These are phyloP conservation scores for Schizopygopsis malacanthus DNA, from an alignment of 2,797 vertebrate species.

Conservation along the genomic window DNA sequence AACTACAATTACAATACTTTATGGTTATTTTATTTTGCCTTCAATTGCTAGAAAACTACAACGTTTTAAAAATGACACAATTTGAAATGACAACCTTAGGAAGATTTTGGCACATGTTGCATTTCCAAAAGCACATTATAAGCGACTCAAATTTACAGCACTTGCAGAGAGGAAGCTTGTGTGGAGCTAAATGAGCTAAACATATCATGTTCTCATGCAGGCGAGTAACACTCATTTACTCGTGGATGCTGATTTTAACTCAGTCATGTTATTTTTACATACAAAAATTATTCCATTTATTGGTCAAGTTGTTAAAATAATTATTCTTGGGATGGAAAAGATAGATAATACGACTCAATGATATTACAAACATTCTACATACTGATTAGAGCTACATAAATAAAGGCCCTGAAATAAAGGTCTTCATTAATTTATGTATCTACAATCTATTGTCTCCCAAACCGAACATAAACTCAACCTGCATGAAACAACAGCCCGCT, in stretches of 20 bases:
- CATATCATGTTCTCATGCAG: too few relatives aligned
- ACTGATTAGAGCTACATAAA: neutral
- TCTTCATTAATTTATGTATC: neutral
- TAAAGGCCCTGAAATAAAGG: neutral
- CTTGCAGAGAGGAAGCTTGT: too few relatives aligned
- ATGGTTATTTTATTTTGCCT: too few relatives aligned
- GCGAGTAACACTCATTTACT: neutral
- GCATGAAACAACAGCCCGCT: conserved; percentile 16
- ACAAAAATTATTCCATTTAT: neutral
- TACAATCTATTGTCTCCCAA: neutral
- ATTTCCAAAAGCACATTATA: too few relatives aligned
- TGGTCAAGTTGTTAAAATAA: neutral
- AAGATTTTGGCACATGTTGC: too few relatives aligned
- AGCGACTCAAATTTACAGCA: too few relatives aligned
- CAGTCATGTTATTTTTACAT: too few relatives aligned
- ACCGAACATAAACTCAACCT: neutral
- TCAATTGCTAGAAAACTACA: too few relatives aligned
- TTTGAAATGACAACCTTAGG: too few relatives aligned
- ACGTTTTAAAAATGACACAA: too few relatives aligned
- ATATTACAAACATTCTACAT: neutral
- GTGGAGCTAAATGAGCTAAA: too few relatives aligned
- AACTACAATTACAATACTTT: too few relatives aligned
- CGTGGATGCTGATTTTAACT: neutral
- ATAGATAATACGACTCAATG: neutral
- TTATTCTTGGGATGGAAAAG: neutral